A percentile compares a stretch with the other conserved stretches of the same genome.
These are phyloP conservation scores for Leptarthrus brevirostris DNA, from an alignment of 2,888 invertebrate genomes.

Conservation along the genomic window DNA sequence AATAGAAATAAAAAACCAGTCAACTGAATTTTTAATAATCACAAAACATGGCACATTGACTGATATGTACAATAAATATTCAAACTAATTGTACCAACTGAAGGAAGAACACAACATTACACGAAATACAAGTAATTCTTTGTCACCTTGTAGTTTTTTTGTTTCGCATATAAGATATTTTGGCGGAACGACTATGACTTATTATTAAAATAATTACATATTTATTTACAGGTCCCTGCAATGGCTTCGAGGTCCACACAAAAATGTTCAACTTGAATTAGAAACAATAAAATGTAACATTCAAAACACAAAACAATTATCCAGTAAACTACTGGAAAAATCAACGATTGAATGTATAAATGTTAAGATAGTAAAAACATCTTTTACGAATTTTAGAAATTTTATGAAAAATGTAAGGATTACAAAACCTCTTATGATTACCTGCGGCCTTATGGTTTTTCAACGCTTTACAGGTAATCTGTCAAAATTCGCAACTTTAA, in stretches of 20 bases:
- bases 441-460: constrained; percentile 89
- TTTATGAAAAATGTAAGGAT: constrained; percentile 67
- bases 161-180: too few relatives aligned
- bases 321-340: constrained; percentile 1
- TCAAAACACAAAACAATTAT: background rate
- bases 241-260: constrained; percentile 85
- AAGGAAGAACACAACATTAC: too few relatives aligned
- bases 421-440: constrained; percentile 81
- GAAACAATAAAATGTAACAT: constrained; percentile 77
- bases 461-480: constrained; percentile 73
- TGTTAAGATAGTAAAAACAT: background rate
- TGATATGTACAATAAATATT: too few relatives aligned
- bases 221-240: constrained; percentile 71
- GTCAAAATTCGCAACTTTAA: background rate
- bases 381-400: constrained; percentile 51
- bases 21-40: too few relatives aligned
- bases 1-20: too few relatives aligned
- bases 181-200: too few relatives aligned
- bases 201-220: background rate
- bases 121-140: too few relatives aligned
- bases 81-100: too few relatives aligned
- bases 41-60: too few relatives aligned
- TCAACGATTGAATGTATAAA: background rate
- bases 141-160: too few relatives aligned
- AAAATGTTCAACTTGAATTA: constrained; percentile 81